Percentiles rank a stretch among this genome's conserved stretches.
Conservation (phyloP, 1,140 invertebrate species). For the Pseudomyrmex concolor region DNA sequence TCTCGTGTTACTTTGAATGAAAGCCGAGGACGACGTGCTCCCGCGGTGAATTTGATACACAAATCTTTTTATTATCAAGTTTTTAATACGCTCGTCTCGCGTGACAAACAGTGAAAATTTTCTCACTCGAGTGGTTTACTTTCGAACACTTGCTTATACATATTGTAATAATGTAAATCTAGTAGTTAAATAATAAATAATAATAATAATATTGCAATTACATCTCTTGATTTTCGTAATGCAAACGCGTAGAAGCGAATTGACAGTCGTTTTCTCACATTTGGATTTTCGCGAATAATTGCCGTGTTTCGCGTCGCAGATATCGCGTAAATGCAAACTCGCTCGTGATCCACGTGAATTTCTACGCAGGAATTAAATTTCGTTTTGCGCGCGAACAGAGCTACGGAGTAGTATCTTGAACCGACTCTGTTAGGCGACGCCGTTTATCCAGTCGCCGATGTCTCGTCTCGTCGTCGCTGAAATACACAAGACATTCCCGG, state of each 20-base stretch:
- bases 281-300: not conserved
- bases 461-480: conserved; percentile 39
- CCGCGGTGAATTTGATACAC: conserved; percentile 13
- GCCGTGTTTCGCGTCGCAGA: not conserved
- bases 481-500: conserved; percentile 66
- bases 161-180: too few relatives aligned
- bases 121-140: too few relatives aligned
- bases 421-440: conserved; percentile 44
- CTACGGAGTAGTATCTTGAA: conserved; percentile 4
- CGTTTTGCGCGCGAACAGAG: not conserved
- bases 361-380: conserved; percentile 18
- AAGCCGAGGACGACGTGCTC: not conserved
- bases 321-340: not conserved
- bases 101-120: too few relatives aligned
- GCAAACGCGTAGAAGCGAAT: too few relatives aligned
- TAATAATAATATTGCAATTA: too few relatives aligned
- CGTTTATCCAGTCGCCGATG: conserved; percentile 55
- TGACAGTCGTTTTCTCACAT: not conserved
- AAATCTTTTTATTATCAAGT: not conserved
- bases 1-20: conserved; percentile 29
- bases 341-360: conserved; percentile 32
- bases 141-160: too few relatives aligned
- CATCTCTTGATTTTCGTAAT: not conserved
- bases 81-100: too few relatives aligned
- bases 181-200: too few relatives aligned